Percentiles rank a stretch among this genome's conserved stretches.
Conservation (phyloP, 2,888 invertebrate genomes). For the Dendrolimus houi region DNA sequence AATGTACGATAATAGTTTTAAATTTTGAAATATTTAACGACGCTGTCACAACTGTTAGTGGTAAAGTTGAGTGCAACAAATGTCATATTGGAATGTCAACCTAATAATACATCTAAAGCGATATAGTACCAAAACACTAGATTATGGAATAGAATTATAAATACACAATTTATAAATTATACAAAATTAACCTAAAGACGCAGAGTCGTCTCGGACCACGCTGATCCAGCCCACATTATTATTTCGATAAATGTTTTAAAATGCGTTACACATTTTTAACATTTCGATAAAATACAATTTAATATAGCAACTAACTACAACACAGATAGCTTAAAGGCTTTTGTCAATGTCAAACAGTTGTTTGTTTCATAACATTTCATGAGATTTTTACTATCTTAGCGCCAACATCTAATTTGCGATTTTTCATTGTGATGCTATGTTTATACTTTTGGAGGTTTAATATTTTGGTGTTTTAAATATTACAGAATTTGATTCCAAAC, state of each 20-base stretch:
- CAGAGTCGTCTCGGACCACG: constrained; percentile 17
- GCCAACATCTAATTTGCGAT: too few relatives aligned
- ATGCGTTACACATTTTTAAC: constrained; percentile 20
- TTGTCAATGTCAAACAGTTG: too few relatives aligned
- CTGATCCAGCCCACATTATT: neutral
- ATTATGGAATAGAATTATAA: constrained; percentile 55
- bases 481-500: too few relatives aligned
- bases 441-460: too few relatives aligned
- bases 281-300: constrained; percentile 36
- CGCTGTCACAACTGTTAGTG: constrained; percentile 1
- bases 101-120: constrained; percentile 49
- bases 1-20: too few relatives aligned
- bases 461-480: too few relatives aligned
- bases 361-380: too few relatives aligned
- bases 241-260: too few relatives aligned
- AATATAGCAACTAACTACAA: constrained; percentile 35
- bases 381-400: too few relatives aligned
- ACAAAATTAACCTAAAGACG: constrained; percentile 36
- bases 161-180: constrained; percentile 17
- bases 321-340: constrained; percentile 6
- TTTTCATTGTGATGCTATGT: too few relatives aligned
- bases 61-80: constrained; percentile 20
- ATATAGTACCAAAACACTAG: constrained; percentile 64
- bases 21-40: too few relatives aligned
- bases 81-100: constrained; percentile 61